Conservation (phyloP, 92 coral and sea anemone species). For the Paramuricea clavata region DNA sequence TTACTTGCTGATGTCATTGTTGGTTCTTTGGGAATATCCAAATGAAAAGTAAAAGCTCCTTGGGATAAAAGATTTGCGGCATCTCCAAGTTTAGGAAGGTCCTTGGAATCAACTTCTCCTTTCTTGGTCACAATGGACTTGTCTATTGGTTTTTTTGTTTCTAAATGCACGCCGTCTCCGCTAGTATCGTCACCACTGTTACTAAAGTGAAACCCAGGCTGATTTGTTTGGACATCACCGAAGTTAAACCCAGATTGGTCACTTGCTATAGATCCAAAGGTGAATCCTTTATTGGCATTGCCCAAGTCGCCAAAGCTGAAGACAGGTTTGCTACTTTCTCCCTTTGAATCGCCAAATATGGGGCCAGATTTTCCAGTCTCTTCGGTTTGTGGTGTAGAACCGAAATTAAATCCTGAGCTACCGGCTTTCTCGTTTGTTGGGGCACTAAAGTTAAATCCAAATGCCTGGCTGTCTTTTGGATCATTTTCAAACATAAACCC, state of each 20-base stretch:
- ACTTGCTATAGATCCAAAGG: neutral
- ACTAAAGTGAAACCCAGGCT: too few species aligned
- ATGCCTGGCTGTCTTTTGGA: neutral
- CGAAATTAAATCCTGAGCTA: too few species aligned
- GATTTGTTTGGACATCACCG: neutral
- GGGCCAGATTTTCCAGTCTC: neutral
- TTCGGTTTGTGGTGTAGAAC: too few species aligned
- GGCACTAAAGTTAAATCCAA: neutral
- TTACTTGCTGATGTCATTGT: neutral
- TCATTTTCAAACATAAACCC: conserved; percentile 35
- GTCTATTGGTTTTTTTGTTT: neutral
- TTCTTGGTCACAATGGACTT: neutral
- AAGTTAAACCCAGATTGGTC: neutral
- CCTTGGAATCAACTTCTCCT: neutral
- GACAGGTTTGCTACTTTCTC: neutral
- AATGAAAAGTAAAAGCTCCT: conserved; percentile 9
- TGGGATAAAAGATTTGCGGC: neutral
- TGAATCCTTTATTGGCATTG: neutral
- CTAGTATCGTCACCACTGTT: neutral
- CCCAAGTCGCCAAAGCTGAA: neutral
- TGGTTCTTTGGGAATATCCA: conserved; percentile 10
- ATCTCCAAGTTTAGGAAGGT: neutral
- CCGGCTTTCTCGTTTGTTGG: neutral
- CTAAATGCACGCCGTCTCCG: neutral
- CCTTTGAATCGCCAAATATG: neutral